Percentiles rank a stretch among this genome's conserved stretches.
Conservation (phyloP, 2,113 vertebrate genomes). For the Clarias batrachus region DNA sequence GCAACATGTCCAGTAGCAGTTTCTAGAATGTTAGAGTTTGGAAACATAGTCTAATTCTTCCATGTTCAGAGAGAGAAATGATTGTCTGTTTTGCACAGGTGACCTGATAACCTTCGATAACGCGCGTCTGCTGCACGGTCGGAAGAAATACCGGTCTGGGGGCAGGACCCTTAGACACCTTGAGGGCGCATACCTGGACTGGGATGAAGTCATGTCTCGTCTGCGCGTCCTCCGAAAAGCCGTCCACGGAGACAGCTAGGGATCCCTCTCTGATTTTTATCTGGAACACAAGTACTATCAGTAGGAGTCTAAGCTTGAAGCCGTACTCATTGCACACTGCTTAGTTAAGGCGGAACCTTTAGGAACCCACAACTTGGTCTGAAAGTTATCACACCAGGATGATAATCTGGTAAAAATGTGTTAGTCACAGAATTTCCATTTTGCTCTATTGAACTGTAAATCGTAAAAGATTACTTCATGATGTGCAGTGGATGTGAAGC, state of each 20-base stretch:
- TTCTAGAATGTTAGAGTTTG: neutral
- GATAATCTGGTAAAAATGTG: neutral
- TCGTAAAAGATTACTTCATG: neutral
- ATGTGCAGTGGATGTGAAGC: neutral
- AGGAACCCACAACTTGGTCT: neutral
- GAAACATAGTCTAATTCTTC: neutral
- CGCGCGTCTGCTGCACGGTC: slow-evolving; percentile 88
- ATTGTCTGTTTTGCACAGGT: slow-evolving; percentile 66
- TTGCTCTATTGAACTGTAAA: neutral
- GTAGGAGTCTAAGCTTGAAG: neutral
- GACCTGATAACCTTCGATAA: slow-evolving; percentile 92
- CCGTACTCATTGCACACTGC: neutral
- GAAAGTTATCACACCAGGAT: neutral
- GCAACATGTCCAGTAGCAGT: neutral
- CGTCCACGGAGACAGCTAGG: slow-evolving; percentile 55
- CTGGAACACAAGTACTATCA: neutral
- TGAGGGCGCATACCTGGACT: slow-evolving; percentile 92
- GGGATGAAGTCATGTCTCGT: slow-evolving; percentile 92
- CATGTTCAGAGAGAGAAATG: neutral
- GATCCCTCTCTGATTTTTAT: neutral
- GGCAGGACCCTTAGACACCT: slow-evolving; percentile 71
- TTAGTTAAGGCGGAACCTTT: neutral
- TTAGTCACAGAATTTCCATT: neutral
- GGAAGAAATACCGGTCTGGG: slow-evolving; percentile 69
- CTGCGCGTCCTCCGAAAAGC: slow-evolving; percentile 76